Evolutionary conservation across 2,888 invertebrate genomes (phyloP), one percentile per base, ranked within the genome.

Genomic region (Eilema sororculum): DNA sequence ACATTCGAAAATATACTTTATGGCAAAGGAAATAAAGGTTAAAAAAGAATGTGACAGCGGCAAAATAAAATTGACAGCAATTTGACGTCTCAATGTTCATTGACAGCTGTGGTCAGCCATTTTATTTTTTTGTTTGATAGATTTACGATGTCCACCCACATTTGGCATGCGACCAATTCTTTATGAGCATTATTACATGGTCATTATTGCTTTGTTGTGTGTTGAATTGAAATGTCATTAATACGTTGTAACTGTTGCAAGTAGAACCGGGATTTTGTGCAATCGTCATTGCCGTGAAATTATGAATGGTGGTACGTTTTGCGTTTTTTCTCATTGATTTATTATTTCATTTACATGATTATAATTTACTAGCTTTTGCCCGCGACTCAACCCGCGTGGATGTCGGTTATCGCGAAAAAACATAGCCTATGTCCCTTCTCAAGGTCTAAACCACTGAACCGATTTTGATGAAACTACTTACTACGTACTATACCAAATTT

Each of bases 71-170:
- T 84, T 84, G 88, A 79, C 68, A 60, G 68, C 74, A 79, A 78
- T 80, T 83, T 84, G 90, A 93, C 86, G 86, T 90, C 91, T 93
- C 91, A 90, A 93, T 93, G 85, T 82, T 82, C 75, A 88, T 89
- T 93, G 94, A 93, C 94, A 95, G 94, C 93, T 94, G 94, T 83
- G 88, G 89, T 89, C 90, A 89, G 88, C 87, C 89, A 89, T 89
- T 87, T 91, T 82, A 81, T 79, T 87, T 88, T 82, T 65, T 33
- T 56, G 57, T 65, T 82, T 79, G 83, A 83, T 78, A 82, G 85
- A 88, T 87, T 87, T 89, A 88, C 80, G 84, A 84, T 83, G 88
- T 90, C 90, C 92, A 88, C 91, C 91, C 89, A 91, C 89, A 79
- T 63, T 82, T 75, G 84, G 85, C 87, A 84, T 84, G 86, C 83